A percentile compares a stretch with the other conserved stretches of the same genome.
phyloP scores from a whole-genome alignment of 2,797 vertebrate genomes.

The Lagorchestes hirsutus region DNA sequence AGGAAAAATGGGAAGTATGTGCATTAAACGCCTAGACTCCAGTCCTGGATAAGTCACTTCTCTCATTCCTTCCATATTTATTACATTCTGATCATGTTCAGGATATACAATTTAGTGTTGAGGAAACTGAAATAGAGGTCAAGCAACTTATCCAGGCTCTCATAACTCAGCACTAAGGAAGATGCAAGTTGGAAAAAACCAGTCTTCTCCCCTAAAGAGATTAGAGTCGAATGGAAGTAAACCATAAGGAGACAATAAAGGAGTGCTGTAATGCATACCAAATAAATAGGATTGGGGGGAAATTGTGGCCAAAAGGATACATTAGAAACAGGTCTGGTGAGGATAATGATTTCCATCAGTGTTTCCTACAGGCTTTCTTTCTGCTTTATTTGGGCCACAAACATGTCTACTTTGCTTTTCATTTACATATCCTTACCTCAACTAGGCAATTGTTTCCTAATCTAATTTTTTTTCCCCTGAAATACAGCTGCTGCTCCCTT shows the following conservation, averaged over 20 bases:
- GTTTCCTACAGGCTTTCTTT: neutral
- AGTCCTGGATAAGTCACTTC: neutral
- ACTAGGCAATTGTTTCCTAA: neutral
- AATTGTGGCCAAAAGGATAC: neutral
- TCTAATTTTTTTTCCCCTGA: neutral
- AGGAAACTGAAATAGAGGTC: neutral
- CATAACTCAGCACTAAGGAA: neutral
- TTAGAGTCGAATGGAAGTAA: neutral
- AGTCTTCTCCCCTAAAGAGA: neutral
- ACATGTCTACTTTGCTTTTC: neutral
- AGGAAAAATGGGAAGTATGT: neutral
- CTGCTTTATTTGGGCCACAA: neutral
- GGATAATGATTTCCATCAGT: neutral
- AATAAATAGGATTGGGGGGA: neutral
- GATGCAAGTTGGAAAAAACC: neutral
- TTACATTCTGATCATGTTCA: neutral
- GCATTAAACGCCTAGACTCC: neutral
- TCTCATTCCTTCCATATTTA: neutral
- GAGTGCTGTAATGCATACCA: neutral
- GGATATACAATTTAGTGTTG: neutral
- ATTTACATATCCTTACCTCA: neutral
- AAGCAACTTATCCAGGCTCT: neutral
- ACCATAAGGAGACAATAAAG: neutral
- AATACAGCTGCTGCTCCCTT: neutral
- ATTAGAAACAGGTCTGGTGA: neutral